Evolutionary conservation across 2,888 invertebrate genomes (phyloP).

Genomic region (Oscheius sp.): DNA sequence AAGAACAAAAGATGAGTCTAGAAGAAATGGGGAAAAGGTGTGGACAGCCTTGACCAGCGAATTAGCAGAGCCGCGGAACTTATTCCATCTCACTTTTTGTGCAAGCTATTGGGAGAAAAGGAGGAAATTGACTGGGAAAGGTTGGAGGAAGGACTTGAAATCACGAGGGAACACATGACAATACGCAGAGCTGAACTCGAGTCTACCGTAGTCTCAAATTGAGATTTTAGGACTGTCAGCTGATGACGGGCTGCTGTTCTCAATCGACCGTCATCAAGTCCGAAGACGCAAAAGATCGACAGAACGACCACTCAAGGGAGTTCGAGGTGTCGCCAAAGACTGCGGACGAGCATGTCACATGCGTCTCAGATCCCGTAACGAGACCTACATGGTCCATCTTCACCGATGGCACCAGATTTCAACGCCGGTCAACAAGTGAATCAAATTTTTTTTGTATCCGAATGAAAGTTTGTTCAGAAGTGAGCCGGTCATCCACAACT

Average conservation of each 20-base stretch:
- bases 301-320: slow-evolving; percentile 29
- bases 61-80: slow-evolving; percentile 11
- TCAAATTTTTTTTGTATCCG: not conserved
- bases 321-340: slow-evolving; percentile 61
- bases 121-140: slow-evolving; percentile 16
- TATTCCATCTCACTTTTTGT: slow-evolving; percentile 2
- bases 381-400: slow-evolving; percentile 51
- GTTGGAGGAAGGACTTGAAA: not conserved
- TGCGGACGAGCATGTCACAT: slow-evolving; percentile 64
- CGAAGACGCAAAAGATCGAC: slow-evolving; percentile 41
- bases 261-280: slow-evolving; percentile 50
- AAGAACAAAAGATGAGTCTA: no score
- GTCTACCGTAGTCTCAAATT: slow-evolving; percentile 14
- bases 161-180: not conserved
- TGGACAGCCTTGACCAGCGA: slow-evolving; percentile 9
- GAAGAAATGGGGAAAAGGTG: not conserved
- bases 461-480: slow-evolving; percentile 3
- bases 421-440: slow-evolving; percentile 48
- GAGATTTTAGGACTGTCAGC: slow-evolving; percentile 39
- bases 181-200: not conserved
- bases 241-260: slow-evolving; percentile 39
- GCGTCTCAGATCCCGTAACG: slow-evolving; percentile 55
- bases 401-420: slow-evolving; percentile 54
- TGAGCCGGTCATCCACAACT: slow-evolving; percentile 44
- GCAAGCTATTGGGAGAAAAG: not conserved